phyloP scores from a whole-genome alignment of 2,113 vertebrate species.

The Tychaedon coryphoeus region DNA sequence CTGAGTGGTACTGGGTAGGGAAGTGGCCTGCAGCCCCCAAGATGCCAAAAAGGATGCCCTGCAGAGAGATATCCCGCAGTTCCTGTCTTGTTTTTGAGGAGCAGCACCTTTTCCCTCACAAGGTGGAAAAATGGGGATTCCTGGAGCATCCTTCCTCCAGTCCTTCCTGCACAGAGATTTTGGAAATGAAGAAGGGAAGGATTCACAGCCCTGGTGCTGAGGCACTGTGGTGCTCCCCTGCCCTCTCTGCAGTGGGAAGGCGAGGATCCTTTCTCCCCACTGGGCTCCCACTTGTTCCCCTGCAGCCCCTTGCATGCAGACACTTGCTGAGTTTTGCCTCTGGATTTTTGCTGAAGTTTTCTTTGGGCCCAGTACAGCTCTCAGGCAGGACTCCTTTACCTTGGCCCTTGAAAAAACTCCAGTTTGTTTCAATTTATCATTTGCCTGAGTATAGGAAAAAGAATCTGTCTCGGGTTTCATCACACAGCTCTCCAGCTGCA shows the following conservation, averaged over 20 bases:
- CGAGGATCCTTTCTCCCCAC: neutral
- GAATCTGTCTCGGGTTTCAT: conserved; percentile 22
- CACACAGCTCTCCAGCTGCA: conserved; percentile 8
- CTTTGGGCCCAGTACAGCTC: neutral
- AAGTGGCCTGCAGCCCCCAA: neutral
- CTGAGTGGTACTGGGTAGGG: no score
- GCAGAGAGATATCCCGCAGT: neutral
- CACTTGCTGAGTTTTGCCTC: neutral
- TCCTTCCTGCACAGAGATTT: neutral
- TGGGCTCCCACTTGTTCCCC: neutral
- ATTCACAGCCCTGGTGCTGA: neutral
- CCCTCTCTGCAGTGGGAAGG: neutral
- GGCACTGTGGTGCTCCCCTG: neutral
- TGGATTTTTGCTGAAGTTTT: conserved; percentile 41
- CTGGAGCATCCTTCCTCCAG: no score
- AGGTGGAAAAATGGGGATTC: neutral
- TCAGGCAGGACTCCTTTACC: neutral
- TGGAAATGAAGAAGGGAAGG: neutral
- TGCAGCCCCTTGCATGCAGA: accelerated
- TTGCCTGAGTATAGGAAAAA: neutral
- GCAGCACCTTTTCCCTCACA: neutral
- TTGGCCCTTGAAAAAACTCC: neutral
- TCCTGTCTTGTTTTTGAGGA: accelerated
- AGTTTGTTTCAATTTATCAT: conserved; percentile 2
- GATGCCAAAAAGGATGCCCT: neutral